These are phyloP conservation scores for Nerophis ophidion DNA, from an alignment of 2,113 vertebrate species.

Conservation along the genomic window DNA sequence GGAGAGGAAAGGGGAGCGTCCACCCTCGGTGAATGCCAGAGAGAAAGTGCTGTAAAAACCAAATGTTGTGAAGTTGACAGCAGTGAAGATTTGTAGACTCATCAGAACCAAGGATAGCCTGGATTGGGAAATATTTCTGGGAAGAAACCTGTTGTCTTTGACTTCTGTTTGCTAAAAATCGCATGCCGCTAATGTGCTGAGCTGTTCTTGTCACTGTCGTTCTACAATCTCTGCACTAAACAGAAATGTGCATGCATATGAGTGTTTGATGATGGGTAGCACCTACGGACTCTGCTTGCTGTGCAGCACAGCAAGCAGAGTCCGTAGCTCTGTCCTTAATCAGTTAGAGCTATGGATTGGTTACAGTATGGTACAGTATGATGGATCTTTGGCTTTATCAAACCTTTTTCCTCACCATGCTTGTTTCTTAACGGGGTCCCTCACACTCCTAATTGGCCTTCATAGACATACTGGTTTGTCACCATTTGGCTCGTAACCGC, in stretches of 20 bases:
- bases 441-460: no score
- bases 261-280: not conserved
- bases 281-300: not conserved
- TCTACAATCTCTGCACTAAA: constrained; percentile 19
- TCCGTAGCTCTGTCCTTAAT: constrained; percentile 13
- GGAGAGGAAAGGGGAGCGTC: no score
- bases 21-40: no score
- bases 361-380: not conserved
- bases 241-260: not conserved
- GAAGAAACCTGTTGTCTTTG: constrained; percentile 39
- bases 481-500: constrained; percentile 27
- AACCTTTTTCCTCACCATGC: no score
- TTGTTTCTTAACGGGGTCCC: no score
- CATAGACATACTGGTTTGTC: not conserved
- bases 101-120: no score
- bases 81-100: constrained; percentile 5
- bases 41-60: no score
- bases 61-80: not conserved
- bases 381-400: no score
- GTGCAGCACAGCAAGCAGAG: no score
- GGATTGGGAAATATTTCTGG: not conserved
- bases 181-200: constrained; percentile 35
- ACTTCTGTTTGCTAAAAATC: constrained; percentile 49
- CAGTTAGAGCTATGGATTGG: not conserved
- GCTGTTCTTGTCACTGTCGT: constrained; percentile 44